These are phyloP conservation scores for Oxystoma pomonae DNA, from an alignment of 2,888 invertebrate species.

Conservation along the genomic window DNA sequence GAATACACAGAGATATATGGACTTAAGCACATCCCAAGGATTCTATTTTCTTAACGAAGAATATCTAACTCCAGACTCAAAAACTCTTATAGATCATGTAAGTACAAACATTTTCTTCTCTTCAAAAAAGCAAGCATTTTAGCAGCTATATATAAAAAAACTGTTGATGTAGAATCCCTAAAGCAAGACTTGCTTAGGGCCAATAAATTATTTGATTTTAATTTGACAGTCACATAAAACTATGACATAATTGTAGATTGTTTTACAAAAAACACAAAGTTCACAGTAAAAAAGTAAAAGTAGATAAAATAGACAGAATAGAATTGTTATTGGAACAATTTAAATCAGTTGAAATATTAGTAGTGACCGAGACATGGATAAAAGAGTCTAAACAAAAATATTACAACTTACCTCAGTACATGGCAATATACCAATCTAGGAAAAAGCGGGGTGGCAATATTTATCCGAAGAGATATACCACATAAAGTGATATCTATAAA, in stretches of 20 bases:
- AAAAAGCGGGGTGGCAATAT: too few species aligned
- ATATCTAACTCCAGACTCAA: background rate
- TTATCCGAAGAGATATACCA: too few species aligned
- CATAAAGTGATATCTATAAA: too few species aligned
- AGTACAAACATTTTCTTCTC: background rate
- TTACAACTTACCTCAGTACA: too few species aligned
- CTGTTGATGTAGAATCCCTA: background rate
- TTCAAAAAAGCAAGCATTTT: background rate
- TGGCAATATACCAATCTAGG: too few species aligned
- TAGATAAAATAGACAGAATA: slow-evolving; percentile 20
- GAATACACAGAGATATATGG: background rate
- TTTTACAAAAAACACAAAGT: background rate
- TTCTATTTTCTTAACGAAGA: background rate
- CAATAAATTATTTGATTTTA: background rate
- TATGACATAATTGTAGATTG: background rate
- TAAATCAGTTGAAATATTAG: too few species aligned
- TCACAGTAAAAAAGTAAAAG: background rate
- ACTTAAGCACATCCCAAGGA: background rate
- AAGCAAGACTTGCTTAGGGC: background rate
- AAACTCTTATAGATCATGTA: background rate
- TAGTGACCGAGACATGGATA: background rate
- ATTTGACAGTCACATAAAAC: background rate
- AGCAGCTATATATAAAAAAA: background rate
- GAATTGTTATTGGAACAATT: too few species aligned
- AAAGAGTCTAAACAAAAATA: too few species aligned